Evolutionary conservation across 2,113 vertebrate species (phyloP).

Genomic region (Salvator merianae): DNA sequence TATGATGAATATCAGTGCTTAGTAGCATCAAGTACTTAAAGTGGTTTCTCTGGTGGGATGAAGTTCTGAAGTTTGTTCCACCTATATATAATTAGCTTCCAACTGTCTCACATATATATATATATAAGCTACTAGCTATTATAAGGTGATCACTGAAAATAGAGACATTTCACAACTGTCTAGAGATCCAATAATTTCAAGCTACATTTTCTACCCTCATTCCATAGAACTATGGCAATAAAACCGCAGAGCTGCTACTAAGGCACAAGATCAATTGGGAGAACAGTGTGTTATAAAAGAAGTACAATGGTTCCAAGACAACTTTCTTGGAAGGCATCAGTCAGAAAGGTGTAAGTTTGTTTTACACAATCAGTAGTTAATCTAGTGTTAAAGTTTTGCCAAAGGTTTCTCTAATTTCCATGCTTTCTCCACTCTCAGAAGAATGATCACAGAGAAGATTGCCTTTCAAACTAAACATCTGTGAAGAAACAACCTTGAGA

Average conservation of each 20-base stretch:
- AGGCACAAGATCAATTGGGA: not conserved
- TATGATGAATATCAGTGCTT: not conserved
- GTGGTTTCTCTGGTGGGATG: rapidly evolving
- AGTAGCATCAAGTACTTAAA: not conserved
- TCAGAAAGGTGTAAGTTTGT: not conserved
- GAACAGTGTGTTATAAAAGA: not conserved
- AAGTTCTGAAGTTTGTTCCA: not conserved
- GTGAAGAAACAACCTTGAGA: slow-evolving; percentile 31
- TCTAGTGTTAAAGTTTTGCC: slow-evolving; percentile 10
- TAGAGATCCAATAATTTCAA: not conserved
- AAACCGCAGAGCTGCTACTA: not conserved
- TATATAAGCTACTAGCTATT: not conserved
- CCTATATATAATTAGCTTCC: not conserved
- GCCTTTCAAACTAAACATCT: slow-evolving; percentile 28
- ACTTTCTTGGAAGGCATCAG: not conserved
- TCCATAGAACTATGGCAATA: not conserved
- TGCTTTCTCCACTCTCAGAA: slow-evolving; percentile 2
- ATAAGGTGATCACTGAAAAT: not conserved
- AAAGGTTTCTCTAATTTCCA: slow-evolving; percentile 29
- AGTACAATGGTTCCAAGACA: not conserved
- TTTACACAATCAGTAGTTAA: no score
- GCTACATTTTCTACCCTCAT: not conserved
- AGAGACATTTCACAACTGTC: not conserved
- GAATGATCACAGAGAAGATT: slow-evolving; percentile 50
- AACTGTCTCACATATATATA: no score